phyloP scores from a whole-genome alignment of 2,797 vertebrate genomes.

The Chloroceryle inda region DNA sequence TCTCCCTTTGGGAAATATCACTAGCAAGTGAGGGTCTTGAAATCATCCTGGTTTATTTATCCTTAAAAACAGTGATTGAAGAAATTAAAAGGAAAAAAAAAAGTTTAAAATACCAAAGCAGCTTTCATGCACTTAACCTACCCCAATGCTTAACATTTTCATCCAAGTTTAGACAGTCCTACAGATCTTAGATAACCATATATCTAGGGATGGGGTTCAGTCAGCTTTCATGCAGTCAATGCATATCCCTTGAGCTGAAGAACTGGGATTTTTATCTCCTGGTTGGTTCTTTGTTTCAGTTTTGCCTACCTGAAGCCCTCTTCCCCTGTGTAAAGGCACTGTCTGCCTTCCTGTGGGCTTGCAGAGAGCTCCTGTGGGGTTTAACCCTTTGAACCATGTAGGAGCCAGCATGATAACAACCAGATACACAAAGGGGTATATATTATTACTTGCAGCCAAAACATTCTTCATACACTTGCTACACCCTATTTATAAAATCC shows the following conservation, averaged over 20 bases:
- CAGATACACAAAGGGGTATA: background rate
- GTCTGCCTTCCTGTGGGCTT: background rate
- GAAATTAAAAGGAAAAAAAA: background rate
- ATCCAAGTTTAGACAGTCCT: background rate
- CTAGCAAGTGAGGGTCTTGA: background rate
- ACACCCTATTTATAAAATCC: background rate
- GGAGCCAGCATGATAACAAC: background rate
- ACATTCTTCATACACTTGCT: background rate
- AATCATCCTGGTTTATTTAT: background rate
- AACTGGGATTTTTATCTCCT: background rate
- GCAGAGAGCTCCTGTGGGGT: background rate
- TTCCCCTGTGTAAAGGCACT: background rate
- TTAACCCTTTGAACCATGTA: background rate
- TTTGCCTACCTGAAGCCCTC: constrained; percentile 6
- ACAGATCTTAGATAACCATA: background rate
- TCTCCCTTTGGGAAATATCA: background rate
- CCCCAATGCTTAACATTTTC: background rate
- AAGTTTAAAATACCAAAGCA: background rate
- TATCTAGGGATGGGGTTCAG: background rate
- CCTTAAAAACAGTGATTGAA: background rate
- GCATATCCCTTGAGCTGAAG: background rate
- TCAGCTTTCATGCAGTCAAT: background rate
- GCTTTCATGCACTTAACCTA: background rate
- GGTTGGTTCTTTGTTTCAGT: background rate
- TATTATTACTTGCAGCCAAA: background rate